Evolutionary conservation across 2,113 vertebrate species (phyloP).

Genomic region (Petrocephalus microphthalmus): DNA sequence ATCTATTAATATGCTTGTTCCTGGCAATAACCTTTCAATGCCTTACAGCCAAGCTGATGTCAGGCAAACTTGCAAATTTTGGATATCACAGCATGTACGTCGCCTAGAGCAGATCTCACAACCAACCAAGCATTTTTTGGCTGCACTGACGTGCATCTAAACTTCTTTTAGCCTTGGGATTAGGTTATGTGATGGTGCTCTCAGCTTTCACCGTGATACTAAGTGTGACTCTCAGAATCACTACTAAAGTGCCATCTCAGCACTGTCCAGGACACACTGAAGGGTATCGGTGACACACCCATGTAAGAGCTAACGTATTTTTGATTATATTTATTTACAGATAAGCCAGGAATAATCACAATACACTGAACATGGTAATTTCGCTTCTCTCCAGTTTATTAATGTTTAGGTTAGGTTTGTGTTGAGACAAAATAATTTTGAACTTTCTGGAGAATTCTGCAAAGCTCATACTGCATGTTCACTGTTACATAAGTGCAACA

Average conservation of each 20-base stretch:
- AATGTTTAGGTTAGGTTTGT: not conserved
- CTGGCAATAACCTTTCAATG: conserved; percentile 24
- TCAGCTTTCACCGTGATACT: conserved; percentile 31
- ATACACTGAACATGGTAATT: not conserved
- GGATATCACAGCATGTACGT: not conserved
- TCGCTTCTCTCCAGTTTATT: not conserved
- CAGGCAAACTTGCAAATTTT: not conserved
- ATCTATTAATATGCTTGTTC: conserved; percentile 43
- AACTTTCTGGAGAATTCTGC: not conserved
- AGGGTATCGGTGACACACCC: not conserved
- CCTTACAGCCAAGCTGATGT: not conserved
- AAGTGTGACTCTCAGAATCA: conserved; percentile 18
- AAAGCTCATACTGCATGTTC: not conserved
- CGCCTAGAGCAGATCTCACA: not conserved
- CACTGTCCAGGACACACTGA: not conserved
- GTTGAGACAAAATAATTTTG: not conserved
- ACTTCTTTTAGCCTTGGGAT: conserved; percentile 26
- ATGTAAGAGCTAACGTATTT: not conserved
- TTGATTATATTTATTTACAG: not conserved
- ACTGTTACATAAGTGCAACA: not conserved
- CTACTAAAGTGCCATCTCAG: not conserved
- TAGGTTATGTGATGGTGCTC: conserved; percentile 24
- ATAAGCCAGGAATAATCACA: not conserved
- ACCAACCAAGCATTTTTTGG: not conserved
- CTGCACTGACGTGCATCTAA: not conserved